Conservation (phyloP, 2,888 invertebrate species). For the Dyspetes luteomarginatus region DNA sequence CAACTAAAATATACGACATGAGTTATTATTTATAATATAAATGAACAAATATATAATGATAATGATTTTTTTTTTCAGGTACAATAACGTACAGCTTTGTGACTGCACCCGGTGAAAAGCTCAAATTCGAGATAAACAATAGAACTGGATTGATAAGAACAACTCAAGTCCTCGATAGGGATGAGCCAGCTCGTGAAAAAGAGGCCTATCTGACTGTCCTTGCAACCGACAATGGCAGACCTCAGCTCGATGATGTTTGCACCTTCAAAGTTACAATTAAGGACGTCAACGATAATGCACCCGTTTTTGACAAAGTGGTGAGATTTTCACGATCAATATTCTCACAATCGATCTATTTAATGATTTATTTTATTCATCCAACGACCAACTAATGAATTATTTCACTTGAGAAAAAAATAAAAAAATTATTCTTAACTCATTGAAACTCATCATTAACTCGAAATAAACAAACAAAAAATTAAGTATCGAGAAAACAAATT, state of each 20-base stretch:
- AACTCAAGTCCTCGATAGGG: slow-evolving; percentile 92
- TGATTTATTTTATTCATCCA: not conserved
- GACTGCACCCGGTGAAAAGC: slow-evolving; percentile 89
- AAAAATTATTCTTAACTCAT: too few species aligned
- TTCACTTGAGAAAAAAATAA: not conserved
- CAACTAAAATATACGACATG: too few species aligned
- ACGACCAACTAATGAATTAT: not conserved
- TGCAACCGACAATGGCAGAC: slow-evolving; percentile 96
- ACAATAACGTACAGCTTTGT: slow-evolving; percentile 94
- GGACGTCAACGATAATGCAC: slow-evolving; percentile 96
- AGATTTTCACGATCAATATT: slow-evolving; percentile 81
- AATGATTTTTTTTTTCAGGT: slow-evolving; percentile 77
- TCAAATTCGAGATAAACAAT: slow-evolving; percentile 92
- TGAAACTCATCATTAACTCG: too few species aligned
- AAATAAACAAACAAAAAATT: not conserved
- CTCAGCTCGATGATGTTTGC: slow-evolving; percentile 95
- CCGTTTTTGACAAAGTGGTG: slow-evolving; percentile 92
- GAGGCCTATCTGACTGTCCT: slow-evolving; percentile 94
- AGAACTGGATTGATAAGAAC: slow-evolving; percentile 91
- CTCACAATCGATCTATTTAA: too few species aligned
- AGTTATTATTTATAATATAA: too few species aligned
- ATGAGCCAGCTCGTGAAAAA: slow-evolving; percentile 93
- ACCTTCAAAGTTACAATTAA: slow-evolving; percentile 95
- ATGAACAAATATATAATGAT: not conserved
- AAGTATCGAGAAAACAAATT: not conserved